phyloP scores from a whole-genome alignment of 1,140 invertebrate genomes.

The Pseudomyrmex sp. region DNA sequence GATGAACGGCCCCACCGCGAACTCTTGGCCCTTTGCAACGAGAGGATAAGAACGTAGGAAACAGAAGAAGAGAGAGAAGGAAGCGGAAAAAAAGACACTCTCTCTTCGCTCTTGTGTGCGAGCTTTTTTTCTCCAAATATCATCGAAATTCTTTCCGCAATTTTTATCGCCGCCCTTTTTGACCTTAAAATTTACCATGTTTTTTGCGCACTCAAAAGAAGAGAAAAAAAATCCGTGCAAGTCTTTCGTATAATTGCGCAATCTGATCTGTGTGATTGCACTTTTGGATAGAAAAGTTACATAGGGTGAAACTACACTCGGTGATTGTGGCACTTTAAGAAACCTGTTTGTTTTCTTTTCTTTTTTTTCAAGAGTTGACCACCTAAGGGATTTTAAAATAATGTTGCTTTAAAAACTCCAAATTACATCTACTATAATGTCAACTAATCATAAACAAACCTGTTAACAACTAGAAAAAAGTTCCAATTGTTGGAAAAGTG shows the following conservation, averaged over 20 bases:
- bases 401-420: too few species aligned
- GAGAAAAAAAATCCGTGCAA: not conserved
- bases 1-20: constrained; percentile 84
- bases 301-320: too few species aligned
- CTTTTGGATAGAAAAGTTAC: too few species aligned
- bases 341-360: too few species aligned
- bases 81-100: constrained; percentile 5
- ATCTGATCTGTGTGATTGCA: not conserved
- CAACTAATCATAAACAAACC: too few species aligned
- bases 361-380: too few species aligned
- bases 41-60: constrained; percentile 63
- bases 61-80: constrained; percentile 10
- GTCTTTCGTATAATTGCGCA: not conserved
- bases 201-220: constrained; percentile 27
- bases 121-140: constrained; percentile 62
- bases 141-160: constrained; percentile 56
- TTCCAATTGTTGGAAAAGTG: too few species aligned
- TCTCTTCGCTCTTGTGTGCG: constrained; percentile 31
- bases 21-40: constrained; percentile 81
- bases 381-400: too few species aligned
- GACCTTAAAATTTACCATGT: constrained; percentile 33
- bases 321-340: too few species aligned
- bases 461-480: too few species aligned
- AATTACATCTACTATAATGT: too few species aligned
- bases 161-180: constrained; percentile 45